Evolutionary conservation across 35 echinoderm and acorn worm species (phyloP).

Genomic region (Apostichopus californicus): DNA sequence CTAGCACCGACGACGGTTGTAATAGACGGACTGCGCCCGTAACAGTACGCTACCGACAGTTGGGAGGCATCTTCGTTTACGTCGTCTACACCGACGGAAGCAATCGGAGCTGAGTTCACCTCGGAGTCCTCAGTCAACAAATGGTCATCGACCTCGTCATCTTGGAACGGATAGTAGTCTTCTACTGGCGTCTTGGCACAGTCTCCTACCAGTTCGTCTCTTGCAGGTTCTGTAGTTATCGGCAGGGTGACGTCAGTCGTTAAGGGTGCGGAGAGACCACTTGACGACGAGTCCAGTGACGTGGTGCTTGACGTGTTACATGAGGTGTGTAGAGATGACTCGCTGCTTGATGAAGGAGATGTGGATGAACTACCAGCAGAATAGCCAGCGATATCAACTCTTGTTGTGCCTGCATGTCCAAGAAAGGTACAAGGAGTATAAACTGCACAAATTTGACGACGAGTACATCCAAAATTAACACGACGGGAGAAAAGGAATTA

Average conservation of each 20-base stretch:
- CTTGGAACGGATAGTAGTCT: background rate
- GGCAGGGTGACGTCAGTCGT: background rate
- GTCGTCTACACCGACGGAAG: background rate
- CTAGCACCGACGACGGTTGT: background rate
- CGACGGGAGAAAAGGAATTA: background rate
- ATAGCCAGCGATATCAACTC: background rate
- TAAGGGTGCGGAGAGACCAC: background rate
- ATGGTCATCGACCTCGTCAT: background rate
- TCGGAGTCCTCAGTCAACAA: background rate
- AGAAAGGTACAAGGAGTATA: background rate
- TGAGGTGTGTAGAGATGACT: background rate
- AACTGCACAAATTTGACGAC: too few relatives aligned
- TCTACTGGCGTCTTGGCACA: slow-evolving; percentile 10
- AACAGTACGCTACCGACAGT: background rate
- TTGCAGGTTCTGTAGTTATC: background rate
- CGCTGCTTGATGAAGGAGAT: background rate
- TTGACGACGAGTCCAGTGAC: background rate
- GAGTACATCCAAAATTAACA: background rate
- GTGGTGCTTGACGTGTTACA: background rate
- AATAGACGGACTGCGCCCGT: background rate
- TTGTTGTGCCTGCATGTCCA: background rate
- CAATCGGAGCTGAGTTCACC: too few relatives aligned
- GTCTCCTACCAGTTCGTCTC: background rate
- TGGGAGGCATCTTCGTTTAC: background rate
- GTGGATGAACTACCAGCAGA: background rate